Percentiles rank a stretch among this genome's conserved stretches.
Evolutionary conservation across 2,797 vertebrate genomes (phyloP).

Genomic region (Novumbra hubbsi): DNA sequence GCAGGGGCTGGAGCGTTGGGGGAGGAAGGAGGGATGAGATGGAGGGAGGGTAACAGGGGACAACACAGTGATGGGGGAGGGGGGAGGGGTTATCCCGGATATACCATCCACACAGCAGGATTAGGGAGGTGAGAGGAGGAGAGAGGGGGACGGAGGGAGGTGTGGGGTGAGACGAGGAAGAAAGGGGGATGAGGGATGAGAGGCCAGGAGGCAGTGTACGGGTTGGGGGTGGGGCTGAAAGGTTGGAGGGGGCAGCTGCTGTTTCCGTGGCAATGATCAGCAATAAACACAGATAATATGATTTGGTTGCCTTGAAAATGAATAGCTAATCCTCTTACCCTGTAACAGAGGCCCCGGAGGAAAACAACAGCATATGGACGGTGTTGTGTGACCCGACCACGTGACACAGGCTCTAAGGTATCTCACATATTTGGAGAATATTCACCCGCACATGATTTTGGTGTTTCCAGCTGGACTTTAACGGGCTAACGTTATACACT

Average conservation of each 20-base stretch:
- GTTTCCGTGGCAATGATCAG: conserved; percentile 60
- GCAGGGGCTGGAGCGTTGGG: conserved; percentile 8
- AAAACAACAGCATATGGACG: conserved; percentile 14
- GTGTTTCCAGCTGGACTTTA: background rate
- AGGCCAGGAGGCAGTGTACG: background rate
- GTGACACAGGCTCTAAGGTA: background rate
- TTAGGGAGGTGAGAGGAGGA: background rate
- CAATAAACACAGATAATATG: conserved; percentile 55
- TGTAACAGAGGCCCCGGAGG: conserved; percentile 18
- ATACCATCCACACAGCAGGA: background rate
- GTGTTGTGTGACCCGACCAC: background rate
- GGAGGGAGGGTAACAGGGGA: background rate
- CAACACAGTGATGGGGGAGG: conserved; percentile 5
- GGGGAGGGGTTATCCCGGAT: background rate
- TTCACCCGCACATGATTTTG: background rate
- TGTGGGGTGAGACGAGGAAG: too few relatives aligned
- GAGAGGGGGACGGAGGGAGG: background rate
- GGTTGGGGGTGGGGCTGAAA: conserved; percentile 38
- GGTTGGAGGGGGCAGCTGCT: conserved; percentile 58
- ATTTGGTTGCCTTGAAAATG: conserved; percentile 54
- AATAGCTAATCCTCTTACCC: conserved; percentile 29
- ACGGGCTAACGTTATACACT: background rate
- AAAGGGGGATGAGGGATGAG: background rate
- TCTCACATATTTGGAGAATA: background rate
- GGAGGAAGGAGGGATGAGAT: conserved; percentile 16